A percentile compares a stretch with the other conserved stretches of the same genome.
These are phyloP conservation scores for Geotrypetes seraphini DNA, from an alignment of 2,797 vertebrate species.

Conservation along the genomic window DNA sequence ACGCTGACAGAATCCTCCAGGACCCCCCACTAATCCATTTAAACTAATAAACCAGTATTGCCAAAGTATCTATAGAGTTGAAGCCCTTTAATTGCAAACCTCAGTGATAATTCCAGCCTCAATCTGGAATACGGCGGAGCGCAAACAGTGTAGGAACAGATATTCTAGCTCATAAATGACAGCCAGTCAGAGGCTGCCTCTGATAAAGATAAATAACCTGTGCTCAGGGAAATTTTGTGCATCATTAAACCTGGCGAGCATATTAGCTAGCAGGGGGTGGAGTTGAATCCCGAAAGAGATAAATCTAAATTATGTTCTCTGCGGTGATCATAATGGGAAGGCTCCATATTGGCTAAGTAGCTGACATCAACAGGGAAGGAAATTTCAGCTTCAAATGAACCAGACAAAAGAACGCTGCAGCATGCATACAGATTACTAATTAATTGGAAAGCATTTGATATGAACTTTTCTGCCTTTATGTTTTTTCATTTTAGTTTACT, in stretches of 20 bases:
- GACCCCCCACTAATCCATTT: conserved; percentile 37
- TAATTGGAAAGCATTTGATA: conserved; percentile 45
- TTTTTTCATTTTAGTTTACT: conserved; percentile 11
- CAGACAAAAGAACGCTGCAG: conserved; percentile 56
- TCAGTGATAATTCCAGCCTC: conserved; percentile 51
- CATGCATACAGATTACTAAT: conserved; percentile 59
- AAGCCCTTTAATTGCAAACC: conserved; percentile 51
- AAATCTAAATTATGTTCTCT: conserved; percentile 70
- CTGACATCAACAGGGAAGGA: conserved; percentile 64
- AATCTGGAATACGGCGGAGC: conserved; percentile 61
- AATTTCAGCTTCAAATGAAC: conserved; percentile 63
- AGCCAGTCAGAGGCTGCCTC: conserved; percentile 52
- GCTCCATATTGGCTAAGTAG: conserved; percentile 60
- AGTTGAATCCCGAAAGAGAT: conserved; percentile 73
- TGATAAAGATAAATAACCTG: conserved; percentile 87
- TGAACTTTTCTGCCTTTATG: conserved; percentile 50
- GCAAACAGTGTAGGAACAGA: conserved; percentile 57
- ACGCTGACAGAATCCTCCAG: too few species aligned
- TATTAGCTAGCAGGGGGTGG: conserved; percentile 75
- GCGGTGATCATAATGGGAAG: conserved; percentile 68
- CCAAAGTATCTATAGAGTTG: conserved; percentile 49
- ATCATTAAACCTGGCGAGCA: conserved; percentile 85
- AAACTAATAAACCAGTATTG: conserved; percentile 53
- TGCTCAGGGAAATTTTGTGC: conserved; percentile 81
- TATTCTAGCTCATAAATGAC: conserved; percentile 61